These are phyloP conservation scores for Sebastes cheni DNA, from an alignment of 2,797 vertebrate genomes.

Conservation along the genomic window DNA sequence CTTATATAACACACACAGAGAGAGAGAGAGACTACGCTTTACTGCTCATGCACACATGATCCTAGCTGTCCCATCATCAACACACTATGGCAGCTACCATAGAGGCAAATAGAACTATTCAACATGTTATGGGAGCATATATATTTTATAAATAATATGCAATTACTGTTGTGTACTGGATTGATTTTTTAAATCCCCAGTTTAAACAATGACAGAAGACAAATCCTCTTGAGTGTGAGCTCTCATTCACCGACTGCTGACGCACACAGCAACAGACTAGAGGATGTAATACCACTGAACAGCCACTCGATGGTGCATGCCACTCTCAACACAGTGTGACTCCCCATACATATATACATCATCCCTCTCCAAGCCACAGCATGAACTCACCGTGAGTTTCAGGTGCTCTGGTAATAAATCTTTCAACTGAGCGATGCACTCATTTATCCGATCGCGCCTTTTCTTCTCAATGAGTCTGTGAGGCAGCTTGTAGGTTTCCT, in stretches of 20 bases:
- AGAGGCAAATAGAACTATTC: background rate
- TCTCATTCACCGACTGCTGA: constrained; percentile 46
- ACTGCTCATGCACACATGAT: background rate
- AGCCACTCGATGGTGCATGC: constrained; percentile 62
- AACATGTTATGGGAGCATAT: background rate
- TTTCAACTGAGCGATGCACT: constrained; percentile 98
- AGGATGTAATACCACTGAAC: constrained; percentile 21
- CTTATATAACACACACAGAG: constrained; percentile 37
- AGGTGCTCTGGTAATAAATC: constrained; percentile 98
- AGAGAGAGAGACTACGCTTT: background rate
- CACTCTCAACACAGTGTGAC: background rate
- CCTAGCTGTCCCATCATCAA: background rate
- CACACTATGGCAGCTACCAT: background rate
- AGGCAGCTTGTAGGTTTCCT: constrained; percentile 98
- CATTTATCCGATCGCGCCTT: constrained; percentile 97
- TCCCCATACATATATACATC: background rate
- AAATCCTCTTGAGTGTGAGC: background rate
- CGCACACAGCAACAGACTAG: constrained; percentile 27
- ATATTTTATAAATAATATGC: background rate
- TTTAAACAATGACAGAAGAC: background rate
- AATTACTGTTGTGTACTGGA: background rate
- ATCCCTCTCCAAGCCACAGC: background rate
- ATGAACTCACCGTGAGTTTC: constrained; percentile 93
- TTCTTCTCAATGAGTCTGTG: constrained; percentile 99
- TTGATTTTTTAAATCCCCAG: background rate